Evolutionary conservation across 2,797 vertebrate genomes (phyloP).

Genomic region (Premnoplex brunnescens): DNA sequence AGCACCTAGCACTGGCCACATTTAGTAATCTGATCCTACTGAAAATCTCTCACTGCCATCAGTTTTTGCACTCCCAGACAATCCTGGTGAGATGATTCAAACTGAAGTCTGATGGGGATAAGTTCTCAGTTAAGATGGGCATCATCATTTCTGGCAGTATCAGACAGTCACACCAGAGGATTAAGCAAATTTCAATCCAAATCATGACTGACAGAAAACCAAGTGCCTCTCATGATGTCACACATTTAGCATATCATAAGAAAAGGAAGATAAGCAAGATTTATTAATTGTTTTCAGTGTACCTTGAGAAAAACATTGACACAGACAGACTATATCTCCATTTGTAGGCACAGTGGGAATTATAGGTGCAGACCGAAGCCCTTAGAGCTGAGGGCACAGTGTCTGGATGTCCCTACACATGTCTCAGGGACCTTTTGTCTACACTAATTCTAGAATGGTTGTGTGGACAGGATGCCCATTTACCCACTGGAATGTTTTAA

Average conservation of each 20-base stretch:
- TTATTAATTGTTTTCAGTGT: neutral
- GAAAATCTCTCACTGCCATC: neutral
- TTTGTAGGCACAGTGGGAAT: neutral
- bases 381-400: neutral
- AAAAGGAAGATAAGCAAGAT: neutral
- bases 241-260: neutral
- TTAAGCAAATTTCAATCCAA: neutral
- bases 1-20: neutral
- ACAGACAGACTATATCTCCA: neutral
- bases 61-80: neutral
- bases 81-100: neutral
- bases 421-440: neutral
- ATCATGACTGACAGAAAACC: neutral
- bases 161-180: neutral
- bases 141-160: neutral
- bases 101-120: neutral
- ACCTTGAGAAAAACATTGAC: neutral
- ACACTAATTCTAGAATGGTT: neutral
- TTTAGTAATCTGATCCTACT: neutral
- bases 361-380: neutral
- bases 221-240: rapidly evolving
- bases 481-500: neutral
- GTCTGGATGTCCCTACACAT: neutral
- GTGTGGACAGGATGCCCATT: neutral
- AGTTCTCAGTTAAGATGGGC: neutral